Conservation (phyloP, 1,140 invertebrate genomes). For the Druon quercuslanigerum region DNA sequence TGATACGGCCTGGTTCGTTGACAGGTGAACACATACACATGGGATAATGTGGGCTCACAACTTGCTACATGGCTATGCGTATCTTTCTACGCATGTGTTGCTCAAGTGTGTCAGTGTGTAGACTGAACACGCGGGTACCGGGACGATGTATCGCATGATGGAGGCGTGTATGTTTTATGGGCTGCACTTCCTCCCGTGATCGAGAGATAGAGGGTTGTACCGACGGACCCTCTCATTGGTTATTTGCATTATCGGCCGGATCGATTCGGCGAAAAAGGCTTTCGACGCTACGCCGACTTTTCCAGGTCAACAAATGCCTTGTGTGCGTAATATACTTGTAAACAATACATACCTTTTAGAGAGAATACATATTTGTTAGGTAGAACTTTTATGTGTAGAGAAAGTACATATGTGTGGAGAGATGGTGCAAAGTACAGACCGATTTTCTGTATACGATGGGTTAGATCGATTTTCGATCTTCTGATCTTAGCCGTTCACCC, state of each 20-base stretch:
- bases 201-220: conserved; percentile 48
- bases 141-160: conserved; percentile 42
- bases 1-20: conserved; percentile 16
- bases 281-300: conserved; percentile 24
- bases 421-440: neutral
- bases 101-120: conserved; percentile 4
- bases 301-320: conserved; percentile 37
- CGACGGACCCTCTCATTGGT: conserved; percentile 44
- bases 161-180: conserved; percentile 60
- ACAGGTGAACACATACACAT: conserved; percentile 15
- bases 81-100: conserved; percentile 15
- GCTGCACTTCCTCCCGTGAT: conserved; percentile 54
- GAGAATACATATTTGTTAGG: neutral
- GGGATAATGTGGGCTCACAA: conserved; percentile 12
- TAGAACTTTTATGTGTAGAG: too few relatives aligned
- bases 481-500: neutral
- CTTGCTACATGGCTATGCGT: conserved; percentile 13
- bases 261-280: conserved; percentile 54
- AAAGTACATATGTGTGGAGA: neutral
- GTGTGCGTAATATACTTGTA: neutral
- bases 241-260: conserved; percentile 56
- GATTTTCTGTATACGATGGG: neutral
- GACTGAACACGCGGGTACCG: conserved; percentile 25
- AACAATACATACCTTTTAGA: neutral
- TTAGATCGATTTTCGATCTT: conserved; percentile 25